Evolutionary conservation across 2,888 invertebrate species (phyloP).

Genomic region (Chelonus formosanus): DNA sequence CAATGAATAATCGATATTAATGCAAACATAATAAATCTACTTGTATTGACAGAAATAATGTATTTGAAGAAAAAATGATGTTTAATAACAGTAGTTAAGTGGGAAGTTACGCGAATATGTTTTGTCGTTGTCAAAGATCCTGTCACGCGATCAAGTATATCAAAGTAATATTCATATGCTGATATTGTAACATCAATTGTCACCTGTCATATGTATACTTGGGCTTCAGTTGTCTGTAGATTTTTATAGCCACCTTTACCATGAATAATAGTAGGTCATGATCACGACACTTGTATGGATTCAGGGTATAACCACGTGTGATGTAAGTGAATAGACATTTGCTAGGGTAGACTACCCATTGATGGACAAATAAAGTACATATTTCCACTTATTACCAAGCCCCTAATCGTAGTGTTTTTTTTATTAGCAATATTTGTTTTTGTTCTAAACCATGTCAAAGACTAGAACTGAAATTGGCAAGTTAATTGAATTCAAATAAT

Average conservation of each 20-base stretch:
- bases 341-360: too few relatives aligned
- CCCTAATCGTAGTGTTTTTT: neutral
- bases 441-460: too few relatives aligned
- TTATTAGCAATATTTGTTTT: too few relatives aligned
- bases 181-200: conserved; percentile 24
- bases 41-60: too few relatives aligned
- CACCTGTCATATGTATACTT: conserved; percentile 3
- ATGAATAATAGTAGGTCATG: conserved; percentile 17
- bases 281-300: conserved; percentile 10
- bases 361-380: neutral
- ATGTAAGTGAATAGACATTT: neutral
- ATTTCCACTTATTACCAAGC: neutral
- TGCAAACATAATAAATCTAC: too few relatives aligned
- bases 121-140: neutral
- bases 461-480: too few relatives aligned
- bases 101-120: neutral
- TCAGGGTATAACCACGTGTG: neutral
- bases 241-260: conserved; percentile 14
- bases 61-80: too few relatives aligned
- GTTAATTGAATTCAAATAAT: too few relatives aligned
- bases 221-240: neutral
- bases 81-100: too few relatives aligned
- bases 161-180: conserved; percentile 11
- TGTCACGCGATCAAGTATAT: conserved; percentile 25
- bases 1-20: too few relatives aligned